Percentiles rank a stretch among this genome's conserved stretches.
These are phyloP conservation scores for Sapajus apella DNA, from an alignment of 2,113 vertebrate species.

Conservation along the genomic window DNA sequence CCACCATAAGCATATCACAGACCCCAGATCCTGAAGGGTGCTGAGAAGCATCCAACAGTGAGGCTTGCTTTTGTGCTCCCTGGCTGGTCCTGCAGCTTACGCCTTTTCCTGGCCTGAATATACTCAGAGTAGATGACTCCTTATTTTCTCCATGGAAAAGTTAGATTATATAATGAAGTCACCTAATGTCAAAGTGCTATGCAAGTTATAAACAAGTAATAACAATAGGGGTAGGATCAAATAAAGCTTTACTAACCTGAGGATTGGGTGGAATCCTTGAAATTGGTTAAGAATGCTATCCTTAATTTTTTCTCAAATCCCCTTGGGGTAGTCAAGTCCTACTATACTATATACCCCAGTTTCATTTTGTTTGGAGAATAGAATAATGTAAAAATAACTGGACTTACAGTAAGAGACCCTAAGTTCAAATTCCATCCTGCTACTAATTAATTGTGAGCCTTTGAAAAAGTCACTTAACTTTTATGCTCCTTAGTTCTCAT, in stretches of 20 bases:
- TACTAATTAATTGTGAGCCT: not conserved
- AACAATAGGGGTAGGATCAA: not conserved
- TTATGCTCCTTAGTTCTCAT: not conserved
- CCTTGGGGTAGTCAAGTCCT: not conserved
- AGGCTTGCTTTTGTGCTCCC: not conserved
- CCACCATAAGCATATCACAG: not conserved
- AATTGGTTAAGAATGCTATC: not conserved
- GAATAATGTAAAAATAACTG: not conserved
- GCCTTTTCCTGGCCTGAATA: not conserved
- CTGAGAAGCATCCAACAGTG: not conserved
- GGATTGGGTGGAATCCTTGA: not conserved
- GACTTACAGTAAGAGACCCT: not conserved
- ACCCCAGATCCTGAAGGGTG: not conserved
- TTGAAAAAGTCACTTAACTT: not conserved
- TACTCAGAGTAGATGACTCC: not conserved
- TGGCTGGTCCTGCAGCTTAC: not conserved
- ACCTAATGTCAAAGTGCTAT: not conserved
- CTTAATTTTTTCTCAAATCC: not conserved
- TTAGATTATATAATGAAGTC: not conserved
- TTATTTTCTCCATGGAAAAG: not conserved
- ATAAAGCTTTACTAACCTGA: not conserved
- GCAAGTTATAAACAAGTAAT: not conserved
- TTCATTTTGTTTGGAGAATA: not conserved
- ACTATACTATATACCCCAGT: not conserved
- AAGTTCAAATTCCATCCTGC: constrained; percentile 11